phyloP scores from a whole-genome alignment of 2,113 vertebrate species.

The Dipodomys stephensi region DNA sequence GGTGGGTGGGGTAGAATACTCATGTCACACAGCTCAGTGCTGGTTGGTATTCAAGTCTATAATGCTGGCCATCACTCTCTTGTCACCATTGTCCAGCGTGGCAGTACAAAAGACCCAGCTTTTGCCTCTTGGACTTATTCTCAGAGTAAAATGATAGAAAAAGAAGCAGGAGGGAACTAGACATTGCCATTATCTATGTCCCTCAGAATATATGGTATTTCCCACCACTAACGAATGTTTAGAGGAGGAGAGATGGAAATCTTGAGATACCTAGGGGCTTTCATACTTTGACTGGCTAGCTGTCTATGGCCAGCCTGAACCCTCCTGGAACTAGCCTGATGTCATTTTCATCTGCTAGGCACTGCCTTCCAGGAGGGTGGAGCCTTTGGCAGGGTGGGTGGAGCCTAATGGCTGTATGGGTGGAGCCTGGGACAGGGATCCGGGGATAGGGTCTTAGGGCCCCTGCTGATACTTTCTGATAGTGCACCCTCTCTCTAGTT shows the following conservation, averaged over 20 bases:
- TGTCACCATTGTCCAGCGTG: neutral
- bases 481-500: neutral
- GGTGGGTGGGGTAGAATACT: too few relatives aligned
- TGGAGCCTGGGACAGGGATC: too few relatives aligned
- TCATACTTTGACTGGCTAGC: too few relatives aligned
- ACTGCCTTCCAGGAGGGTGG: neutral
- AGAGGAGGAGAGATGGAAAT: neutral
- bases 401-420: neutral
- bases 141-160: neutral
- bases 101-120: neutral
- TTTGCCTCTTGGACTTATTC: neutral
- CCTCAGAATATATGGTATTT: neutral
- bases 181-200: fast-evolving
- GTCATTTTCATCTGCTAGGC: neutral
- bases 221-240: neutral
- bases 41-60: fast-evolving
- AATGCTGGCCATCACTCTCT: neutral
- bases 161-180: neutral
- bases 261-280: fast-evolving
- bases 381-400: too few relatives aligned
- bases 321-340: too few relatives aligned
- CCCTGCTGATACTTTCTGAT: neutral
- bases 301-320: too few relatives aligned
- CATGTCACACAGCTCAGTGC: neutral
- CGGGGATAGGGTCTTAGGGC: too few relatives aligned